phyloP scores from a whole-genome alignment of 2,797 vertebrate species.

The Micromesistius poutassou region DNA sequence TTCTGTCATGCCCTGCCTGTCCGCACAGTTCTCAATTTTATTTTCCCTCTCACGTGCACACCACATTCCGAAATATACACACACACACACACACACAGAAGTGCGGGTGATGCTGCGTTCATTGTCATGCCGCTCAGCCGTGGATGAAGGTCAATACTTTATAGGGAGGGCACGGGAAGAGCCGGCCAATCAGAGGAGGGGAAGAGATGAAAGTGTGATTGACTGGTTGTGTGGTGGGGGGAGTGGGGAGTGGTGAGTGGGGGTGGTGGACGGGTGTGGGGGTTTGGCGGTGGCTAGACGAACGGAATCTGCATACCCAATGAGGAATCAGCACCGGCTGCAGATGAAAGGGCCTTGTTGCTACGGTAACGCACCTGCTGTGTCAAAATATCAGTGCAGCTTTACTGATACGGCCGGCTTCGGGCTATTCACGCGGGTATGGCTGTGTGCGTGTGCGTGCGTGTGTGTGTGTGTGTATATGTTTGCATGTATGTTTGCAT shows the following conservation, averaged over 20 bases:
- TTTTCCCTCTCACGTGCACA: constrained; percentile 7
- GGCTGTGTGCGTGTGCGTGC: constrained; percentile 4
- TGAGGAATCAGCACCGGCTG: constrained; percentile 41
- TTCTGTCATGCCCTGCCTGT: constrained; percentile 13
- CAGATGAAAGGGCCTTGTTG: constrained; percentile 66
- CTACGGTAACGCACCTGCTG: constrained; percentile 68
- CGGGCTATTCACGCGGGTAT: constrained; percentile 41
- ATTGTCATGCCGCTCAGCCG: constrained; percentile 54
- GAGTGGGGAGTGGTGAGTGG: background rate
- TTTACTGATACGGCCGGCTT: constrained; percentile 50
- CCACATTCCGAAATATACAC: background rate
- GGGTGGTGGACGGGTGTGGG: background rate
- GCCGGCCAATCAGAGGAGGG: constrained; percentile 65
- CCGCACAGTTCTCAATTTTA: background rate
- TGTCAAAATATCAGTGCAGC: constrained; percentile 47
- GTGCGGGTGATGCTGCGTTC: constrained; percentile 55
- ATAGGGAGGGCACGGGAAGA: constrained; percentile 54
- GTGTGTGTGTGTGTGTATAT: constrained; percentile 10
- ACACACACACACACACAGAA: constrained; percentile 24
- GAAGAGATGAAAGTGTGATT: constrained; percentile 62
- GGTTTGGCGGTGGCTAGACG: constrained; percentile 21
- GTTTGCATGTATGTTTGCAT: too few relatives aligned
- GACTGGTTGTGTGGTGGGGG: constrained; percentile 42
- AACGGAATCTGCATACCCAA: constrained; percentile 66
- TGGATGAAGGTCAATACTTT: constrained; percentile 67